Base-by-base conservation (phyloP, 2,797 vertebrate genomes). In the Aldrovandia affinis region DNA sequence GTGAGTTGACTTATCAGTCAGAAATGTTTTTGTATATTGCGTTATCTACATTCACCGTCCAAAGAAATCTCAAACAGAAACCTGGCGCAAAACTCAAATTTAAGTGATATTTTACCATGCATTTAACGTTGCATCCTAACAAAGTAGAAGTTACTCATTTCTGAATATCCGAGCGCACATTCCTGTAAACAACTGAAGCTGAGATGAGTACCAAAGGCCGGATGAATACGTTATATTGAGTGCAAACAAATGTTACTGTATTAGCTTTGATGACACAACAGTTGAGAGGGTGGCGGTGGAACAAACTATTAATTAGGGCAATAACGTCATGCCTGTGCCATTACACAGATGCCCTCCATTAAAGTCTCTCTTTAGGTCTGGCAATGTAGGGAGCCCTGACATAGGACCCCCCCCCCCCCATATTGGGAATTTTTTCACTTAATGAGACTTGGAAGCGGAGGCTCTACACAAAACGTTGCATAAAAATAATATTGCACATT, bases 401-500 rank as follows among this genome's bases (percentile, higher is more conserved):
- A 91, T 95, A 94, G 92, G 91, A 92, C 86, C 83, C 90, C 93
- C 92, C 92, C 93, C 93, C 89, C 94, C 92, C 87, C 91, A 91
- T 93, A 80, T 83, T 88, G 92, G 90, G 89, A 91, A 93, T 93
- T 95, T 96, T 95, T 92, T 84, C 89, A 87, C 94, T 96, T 97
- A 98, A 98, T 98, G 97, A 98, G 97, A 96, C 92, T 95, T 95
- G 95, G 95, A 96, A 96, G 95, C 94, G 85, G 90, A 93, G 95
- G 95, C 94, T 93, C 91, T 92, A 96, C 95, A 98, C 97, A 98
- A 98, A 97, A 97, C 96, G 96, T 93, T 98, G 97, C 95, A 90
- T 96, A 97, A 96, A 97, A 98, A 98, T 97, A 98, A 98, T 98
- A 97, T 98, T 97, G 92, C 63, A 94, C 96, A 97, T 98, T 98